phyloP scores from a whole-genome alignment of 2,797 vertebrate species.

The Dryobates pubescens region DNA sequence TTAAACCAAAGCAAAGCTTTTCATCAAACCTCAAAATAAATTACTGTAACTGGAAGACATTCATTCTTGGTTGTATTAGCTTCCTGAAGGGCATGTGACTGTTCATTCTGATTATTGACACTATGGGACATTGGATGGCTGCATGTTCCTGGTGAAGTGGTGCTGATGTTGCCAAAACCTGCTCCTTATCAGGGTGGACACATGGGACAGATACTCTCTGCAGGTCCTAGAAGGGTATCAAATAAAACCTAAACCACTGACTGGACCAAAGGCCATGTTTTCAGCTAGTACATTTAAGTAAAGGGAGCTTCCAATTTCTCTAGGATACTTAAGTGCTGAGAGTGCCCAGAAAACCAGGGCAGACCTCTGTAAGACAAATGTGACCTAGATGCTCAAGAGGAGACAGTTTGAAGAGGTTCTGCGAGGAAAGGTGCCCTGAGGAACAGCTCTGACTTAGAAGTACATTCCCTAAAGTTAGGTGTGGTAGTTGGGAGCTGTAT shows the following conservation, averaged over 20 bases:
- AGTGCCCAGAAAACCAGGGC: not conserved
- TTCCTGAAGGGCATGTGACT: not conserved
- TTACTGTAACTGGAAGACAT: not conserved
- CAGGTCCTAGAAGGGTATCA: not conserved
- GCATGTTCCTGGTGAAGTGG: not conserved
- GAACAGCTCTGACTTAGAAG: not conserved
- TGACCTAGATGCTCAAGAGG: not conserved
- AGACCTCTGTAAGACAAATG: not conserved
- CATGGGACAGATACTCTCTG: rapidly evolving
- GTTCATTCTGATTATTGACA: not conserved
- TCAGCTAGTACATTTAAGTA: not conserved
- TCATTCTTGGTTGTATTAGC: not conserved
- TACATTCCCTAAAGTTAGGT: rapidly evolving
- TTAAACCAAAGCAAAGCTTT: not conserved
- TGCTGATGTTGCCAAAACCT: not conserved
- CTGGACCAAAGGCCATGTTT: not conserved
- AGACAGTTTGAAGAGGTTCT: not conserved
- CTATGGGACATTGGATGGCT: not conserved
- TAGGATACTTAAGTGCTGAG: not conserved
- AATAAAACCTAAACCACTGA: not conserved
- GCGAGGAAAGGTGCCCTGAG: not conserved
- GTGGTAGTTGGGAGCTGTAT: not conserved
- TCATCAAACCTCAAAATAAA: not conserved
- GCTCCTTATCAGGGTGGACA: not conserved
- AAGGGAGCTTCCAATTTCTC: not conserved